phyloP scores from a whole-genome alignment of 2,113 vertebrate genomes.

The Emydocephalus ijimae region DNA sequence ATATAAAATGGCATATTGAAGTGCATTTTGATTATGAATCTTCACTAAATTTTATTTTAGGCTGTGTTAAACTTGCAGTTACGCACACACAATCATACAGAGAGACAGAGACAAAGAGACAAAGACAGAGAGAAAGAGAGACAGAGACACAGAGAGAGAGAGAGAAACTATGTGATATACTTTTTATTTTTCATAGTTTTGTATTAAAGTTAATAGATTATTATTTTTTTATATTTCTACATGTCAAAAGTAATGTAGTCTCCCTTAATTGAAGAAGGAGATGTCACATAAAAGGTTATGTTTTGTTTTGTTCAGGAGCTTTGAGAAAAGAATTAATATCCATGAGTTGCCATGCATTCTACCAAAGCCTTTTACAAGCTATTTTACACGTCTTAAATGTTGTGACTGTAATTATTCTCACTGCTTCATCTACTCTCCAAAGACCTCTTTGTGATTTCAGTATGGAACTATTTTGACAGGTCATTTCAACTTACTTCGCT shows the following conservation, averaged over 20 bases:
- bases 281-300: neutral
- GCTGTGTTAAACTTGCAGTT: neutral
- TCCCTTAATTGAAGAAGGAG: neutral
- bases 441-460: slow-evolving; percentile 50
- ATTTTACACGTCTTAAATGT: slow-evolving; percentile 60
- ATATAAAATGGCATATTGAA: neutral
- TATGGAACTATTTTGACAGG: slow-evolving; percentile 43
- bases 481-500: slow-evolving; percentile 48
- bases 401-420: slow-evolving; percentile 66
- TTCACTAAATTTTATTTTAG: neutral
- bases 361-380: slow-evolving; percentile 40
- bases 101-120: neutral
- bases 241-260: neutral
- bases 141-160: neutral
- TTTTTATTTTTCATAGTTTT: neutral
- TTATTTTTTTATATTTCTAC: slow-evolving; percentile 12
- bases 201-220: neutral
- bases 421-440: slow-evolving; percentile 48
- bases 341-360: slow-evolving; percentile 34
- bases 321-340: slow-evolving; percentile 24
- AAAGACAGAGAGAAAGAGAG: neutral
- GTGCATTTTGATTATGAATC: neutral
- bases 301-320: slow-evolving; percentile 32
- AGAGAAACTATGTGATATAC: neutral
- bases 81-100: neutral